Evolutionary conservation across 2,888 invertebrate genomes (phyloP).

Genomic region (Campoplex capitator): DNA sequence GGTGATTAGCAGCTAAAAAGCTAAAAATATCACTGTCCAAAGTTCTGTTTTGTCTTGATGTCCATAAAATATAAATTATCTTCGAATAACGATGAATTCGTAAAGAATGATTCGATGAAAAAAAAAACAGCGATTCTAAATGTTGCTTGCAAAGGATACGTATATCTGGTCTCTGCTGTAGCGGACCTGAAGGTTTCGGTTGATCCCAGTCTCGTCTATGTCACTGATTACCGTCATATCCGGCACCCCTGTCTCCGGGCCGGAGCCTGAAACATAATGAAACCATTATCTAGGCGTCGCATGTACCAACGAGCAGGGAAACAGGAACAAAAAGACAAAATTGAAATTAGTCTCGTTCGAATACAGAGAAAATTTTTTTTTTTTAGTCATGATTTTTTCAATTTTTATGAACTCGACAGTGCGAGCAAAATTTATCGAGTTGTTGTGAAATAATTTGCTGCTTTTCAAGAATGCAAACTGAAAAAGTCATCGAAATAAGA

Average conservation of each 20-base stretch:
- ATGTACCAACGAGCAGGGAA: background rate
- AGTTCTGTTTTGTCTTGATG: too few species aligned
- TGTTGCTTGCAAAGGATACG: constrained; percentile 91
- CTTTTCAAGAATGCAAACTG: background rate
- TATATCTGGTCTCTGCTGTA: constrained; percentile 94
- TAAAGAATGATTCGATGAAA: background rate
- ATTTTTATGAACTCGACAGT: background rate
- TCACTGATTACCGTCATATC: constrained; percentile 97
- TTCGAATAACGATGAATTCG: background rate
- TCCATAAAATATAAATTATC: background rate
- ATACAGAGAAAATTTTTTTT: background rate
- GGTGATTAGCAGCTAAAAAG: background rate
- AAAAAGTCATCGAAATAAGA: background rate
- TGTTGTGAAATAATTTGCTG: background rate
- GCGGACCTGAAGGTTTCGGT: constrained; percentile 93
- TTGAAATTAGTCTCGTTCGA: background rate
- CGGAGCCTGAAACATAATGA: constrained; percentile 83
- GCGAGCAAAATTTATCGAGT: background rate
- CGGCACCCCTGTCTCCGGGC: constrained; percentile 91
- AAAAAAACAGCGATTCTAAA: constrained; percentile 3
- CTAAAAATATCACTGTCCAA: too few species aligned
- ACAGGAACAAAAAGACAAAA: background rate
- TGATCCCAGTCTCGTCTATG: constrained; percentile 95
- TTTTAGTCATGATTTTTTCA: background rate
- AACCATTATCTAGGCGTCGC: background rate